These are phyloP conservation scores for Morpho deidamia DNA, from an alignment of 2,888 invertebrate genomes.

Conservation along the genomic window DNA sequence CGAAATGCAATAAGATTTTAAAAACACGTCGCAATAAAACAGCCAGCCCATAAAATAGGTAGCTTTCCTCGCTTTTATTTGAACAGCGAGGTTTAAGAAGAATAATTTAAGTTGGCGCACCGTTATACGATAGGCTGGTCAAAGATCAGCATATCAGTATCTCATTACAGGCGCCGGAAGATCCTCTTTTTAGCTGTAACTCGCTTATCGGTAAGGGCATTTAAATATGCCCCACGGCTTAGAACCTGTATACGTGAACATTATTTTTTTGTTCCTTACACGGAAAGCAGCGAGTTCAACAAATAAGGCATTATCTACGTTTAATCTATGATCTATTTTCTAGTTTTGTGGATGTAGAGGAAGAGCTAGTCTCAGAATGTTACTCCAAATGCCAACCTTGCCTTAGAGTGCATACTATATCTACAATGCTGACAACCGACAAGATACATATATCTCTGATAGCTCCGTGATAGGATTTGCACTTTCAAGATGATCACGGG, in stretches of 20 bases:
- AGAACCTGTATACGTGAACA: neutral
- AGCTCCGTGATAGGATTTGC: too few species aligned
- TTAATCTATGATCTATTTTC: too few species aligned
- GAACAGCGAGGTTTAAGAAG: neutral
- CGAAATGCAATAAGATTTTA: neutral
- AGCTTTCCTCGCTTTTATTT: conserved; percentile 2
- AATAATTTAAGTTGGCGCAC: conserved; percentile 13
- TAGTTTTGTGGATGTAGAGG: too few species aligned
- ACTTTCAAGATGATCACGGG: too few species aligned
- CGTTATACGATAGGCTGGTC: conserved; percentile 23
- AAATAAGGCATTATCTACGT: too few species aligned
- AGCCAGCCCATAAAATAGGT: neutral
- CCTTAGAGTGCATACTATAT: too few species aligned
- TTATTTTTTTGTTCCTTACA: neutral
- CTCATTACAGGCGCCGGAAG: conserved; percentile 29
- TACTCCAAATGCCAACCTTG: too few species aligned
- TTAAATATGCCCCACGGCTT: conserved; percentile 1
- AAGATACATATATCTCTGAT: too few species aligned
- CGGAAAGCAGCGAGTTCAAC: too few species aligned
- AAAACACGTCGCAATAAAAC: too few species aligned
- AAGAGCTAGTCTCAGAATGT: too few species aligned
- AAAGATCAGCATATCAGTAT: conserved; percentile 26
- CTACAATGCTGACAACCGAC: too few species aligned
- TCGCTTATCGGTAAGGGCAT: conserved; percentile 21
- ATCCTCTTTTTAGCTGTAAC: conserved; percentile 31